Evolutionary conservation across 2,888 invertebrate genomes (phyloP).

Genomic region (Drosophila fungiperda): DNA sequence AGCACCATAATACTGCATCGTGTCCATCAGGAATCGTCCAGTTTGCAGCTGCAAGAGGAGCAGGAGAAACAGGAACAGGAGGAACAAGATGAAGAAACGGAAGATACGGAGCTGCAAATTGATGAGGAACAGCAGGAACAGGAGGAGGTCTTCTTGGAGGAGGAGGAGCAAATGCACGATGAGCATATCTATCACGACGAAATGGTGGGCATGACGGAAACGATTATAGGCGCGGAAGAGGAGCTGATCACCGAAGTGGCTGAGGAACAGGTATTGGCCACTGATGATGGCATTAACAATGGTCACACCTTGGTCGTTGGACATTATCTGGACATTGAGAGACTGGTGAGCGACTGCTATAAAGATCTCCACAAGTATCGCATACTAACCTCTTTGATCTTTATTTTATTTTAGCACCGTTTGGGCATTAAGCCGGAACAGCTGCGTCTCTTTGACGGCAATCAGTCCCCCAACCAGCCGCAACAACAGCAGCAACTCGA

Average conservation of each 20-base stretch:
- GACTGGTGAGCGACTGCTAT: conserved; percentile 25
- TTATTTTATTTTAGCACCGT: conserved; percentile 2
- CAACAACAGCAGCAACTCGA: not conserved
- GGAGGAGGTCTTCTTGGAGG: conserved; percentile 14
- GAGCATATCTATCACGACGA: conserved; percentile 49
- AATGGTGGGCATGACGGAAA: conserved; percentile 54
- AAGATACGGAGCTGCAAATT: conserved; percentile 6
- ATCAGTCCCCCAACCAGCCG: not conserved
- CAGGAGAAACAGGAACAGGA: conserved; percentile 25
- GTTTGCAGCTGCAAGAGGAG: conserved; percentile 29
- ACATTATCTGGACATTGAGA: conserved; percentile 5
- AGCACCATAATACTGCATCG: conserved; percentile 68
- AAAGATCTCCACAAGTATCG: not conserved
- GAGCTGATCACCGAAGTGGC: conserved; percentile 44
- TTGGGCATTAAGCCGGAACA: conserved; percentile 2
- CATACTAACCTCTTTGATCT: not conserved
- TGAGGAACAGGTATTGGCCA: conserved; percentile 25
- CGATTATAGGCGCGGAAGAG: conserved; percentile 75
- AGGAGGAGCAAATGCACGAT: not conserved
- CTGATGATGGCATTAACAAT: conserved; percentile 43
- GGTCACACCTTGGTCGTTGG: conserved; percentile 29
- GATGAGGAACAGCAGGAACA: conserved; percentile 11
- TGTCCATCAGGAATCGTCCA: conserved; percentile 58
- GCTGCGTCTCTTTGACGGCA: conserved; percentile 1
- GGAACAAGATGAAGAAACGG: conserved; percentile 13